Conservation (phyloP, 2,797 vertebrate species). For the Ctenosaura bakeri region DNA sequence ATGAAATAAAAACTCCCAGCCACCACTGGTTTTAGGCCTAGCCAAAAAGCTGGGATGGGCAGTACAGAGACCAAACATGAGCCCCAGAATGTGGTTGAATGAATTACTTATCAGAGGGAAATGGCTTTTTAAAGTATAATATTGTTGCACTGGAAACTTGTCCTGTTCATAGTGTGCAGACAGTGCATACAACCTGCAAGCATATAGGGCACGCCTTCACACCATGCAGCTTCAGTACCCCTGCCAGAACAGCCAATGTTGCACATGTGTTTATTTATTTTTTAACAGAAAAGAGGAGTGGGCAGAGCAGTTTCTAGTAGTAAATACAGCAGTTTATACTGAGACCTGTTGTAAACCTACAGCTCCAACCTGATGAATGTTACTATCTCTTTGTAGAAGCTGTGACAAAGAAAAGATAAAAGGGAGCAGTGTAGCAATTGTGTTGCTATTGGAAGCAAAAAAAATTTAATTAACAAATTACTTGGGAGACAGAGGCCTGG, state of each 20-base stretch:
- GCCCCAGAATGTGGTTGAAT: neutral
- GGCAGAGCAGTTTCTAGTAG: neutral
- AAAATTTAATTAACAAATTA: conserved; percentile 61
- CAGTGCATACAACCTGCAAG: neutral
- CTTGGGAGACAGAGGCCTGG: conserved; percentile 21
- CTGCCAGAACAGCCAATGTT: neutral
- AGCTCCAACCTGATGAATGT: neutral
- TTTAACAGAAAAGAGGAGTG: neutral
- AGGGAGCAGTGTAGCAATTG: fast-evolving
- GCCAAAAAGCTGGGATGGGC: neutral
- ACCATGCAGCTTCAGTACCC: neutral
- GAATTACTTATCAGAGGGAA: neutral
- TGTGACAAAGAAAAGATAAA: neutral
- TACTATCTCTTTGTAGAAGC: neutral
- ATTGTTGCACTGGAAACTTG: too few relatives aligned
- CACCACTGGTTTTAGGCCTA: neutral
- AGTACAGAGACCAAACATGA: neutral
- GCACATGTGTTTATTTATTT: neutral
- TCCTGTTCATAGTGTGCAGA: neutral
- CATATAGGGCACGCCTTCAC: too few relatives aligned
- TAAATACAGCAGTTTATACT: neutral
- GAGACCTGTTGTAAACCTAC: neutral
- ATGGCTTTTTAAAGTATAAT: too few relatives aligned
- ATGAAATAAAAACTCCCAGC: too few relatives aligned
- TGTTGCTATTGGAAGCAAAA: neutral